Base-by-base conservation (phyloP, 2,797 vertebrate species). In the Petrocephalus schoutedeni region DNA sequence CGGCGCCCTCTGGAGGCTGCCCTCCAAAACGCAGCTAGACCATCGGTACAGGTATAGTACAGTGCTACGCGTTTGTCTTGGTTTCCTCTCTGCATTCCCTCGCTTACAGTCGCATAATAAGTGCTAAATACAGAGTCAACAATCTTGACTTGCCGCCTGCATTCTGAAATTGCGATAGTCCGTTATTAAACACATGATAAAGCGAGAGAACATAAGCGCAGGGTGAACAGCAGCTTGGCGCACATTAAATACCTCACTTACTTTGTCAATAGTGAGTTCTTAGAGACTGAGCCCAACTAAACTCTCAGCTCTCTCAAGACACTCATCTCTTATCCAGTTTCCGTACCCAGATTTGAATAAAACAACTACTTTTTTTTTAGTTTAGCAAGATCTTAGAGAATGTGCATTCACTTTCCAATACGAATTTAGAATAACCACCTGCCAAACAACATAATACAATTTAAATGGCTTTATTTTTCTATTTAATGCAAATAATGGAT, bases 1-100 rank as follows among this genome's bases (percentile, higher is more conserved):
- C 89, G 95, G 95, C 12, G 95, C 95, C 1, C 77, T 94, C 32
- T 96, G 96, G 96, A 95, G 94, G 59, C 90, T 96, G 0, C 96
- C 96, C 6, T 96, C 96, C 83, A 96, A 93, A 90, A 91, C 88
- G 4, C 91, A 96, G 51, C 86, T 96, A 87, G 95, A 96, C 82
- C 92, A 95, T 92, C 93, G 89, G 87, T 94, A 95, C 93, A 96
- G 95, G 96, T 95, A 91, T 89, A 32, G 54, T 59, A 59, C 32
- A 41, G 23, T 41, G 14, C 45, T 85, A 57, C 87, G 86, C 85
- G n/a, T 21, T 67, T 32, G 8, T 32, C 49, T 28, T 14, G 10
- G 57, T 85, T 14, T 8, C 53, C 14, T 80, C 74, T 36, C 28
- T 74, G 36, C 4, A 74, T 41, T 36, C 67, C 32, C 14, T 74